Evolutionary conservation across 2,113 vertebrate species (phyloP).

Genomic region (Eclectus roratus): DNA sequence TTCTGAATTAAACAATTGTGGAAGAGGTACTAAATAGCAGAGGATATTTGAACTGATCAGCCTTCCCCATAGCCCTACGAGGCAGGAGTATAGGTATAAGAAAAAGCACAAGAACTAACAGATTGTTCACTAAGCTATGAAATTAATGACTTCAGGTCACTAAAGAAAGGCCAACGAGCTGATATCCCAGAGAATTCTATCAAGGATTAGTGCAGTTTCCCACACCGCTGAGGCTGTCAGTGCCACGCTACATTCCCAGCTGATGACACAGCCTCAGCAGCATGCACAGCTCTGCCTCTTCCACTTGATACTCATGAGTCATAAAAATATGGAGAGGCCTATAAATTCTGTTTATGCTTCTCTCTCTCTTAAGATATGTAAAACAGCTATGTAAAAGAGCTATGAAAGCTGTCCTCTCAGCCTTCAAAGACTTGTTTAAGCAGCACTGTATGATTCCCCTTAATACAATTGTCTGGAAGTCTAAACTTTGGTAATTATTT

Average conservation of each 20-base stretch:
- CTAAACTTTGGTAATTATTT: slow-evolving; percentile 67
- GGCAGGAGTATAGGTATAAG: neutral
- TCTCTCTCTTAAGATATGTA: slow-evolving; percentile 44
- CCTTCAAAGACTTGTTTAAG: slow-evolving; percentile 55
- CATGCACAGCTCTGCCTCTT: slow-evolving; percentile 39
- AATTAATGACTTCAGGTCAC: slow-evolving; percentile 37
- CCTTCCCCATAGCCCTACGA: neutral
- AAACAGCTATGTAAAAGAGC: slow-evolving; percentile 32
- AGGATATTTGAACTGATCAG: neutral
- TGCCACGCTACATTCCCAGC: slow-evolving; percentile 59
- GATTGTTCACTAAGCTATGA: slow-evolving; percentile 41
- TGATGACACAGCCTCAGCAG: slow-evolving; percentile 46
- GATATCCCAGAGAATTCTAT: neutral
- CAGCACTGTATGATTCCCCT: slow-evolving; percentile 39
- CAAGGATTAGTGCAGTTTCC: slow-evolving; percentile 8
- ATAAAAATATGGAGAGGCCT: slow-evolving; percentile 51
- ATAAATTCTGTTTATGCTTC: slow-evolving; percentile 56
- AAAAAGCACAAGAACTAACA: neutral
- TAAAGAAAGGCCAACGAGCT: slow-evolving; percentile 17
- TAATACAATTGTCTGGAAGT: slow-evolving; percentile 56
- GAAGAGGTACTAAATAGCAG: neutral
- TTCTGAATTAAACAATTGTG: neutral
- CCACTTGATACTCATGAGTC: slow-evolving; percentile 10
- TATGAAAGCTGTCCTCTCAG: slow-evolving; percentile 49
- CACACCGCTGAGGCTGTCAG: neutral